These are phyloP conservation scores for Dipodomys spectabilis DNA, from an alignment of 2,113 vertebrate species.

Conservation along the genomic window DNA sequence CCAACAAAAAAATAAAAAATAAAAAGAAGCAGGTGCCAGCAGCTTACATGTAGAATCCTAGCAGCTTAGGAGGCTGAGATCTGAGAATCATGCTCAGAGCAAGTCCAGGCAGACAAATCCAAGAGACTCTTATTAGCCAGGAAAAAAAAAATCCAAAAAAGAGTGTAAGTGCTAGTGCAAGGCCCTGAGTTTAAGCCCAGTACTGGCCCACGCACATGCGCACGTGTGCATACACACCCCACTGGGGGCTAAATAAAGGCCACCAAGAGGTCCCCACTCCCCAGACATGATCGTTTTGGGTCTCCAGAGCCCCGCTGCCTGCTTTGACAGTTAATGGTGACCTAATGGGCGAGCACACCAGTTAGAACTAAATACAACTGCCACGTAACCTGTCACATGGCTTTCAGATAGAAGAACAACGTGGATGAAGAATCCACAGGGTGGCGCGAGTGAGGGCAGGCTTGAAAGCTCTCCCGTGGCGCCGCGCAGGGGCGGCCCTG, in stretches of 20 bases:
- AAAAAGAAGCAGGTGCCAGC: too few relatives aligned
- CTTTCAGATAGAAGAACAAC: neutral
- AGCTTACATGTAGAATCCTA: too few relatives aligned
- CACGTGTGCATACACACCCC: neutral
- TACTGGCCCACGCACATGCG: neutral
- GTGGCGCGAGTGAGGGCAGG: neutral
- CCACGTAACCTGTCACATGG: rapidly evolving
- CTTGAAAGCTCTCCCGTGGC: too few relatives aligned
- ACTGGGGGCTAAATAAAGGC: neutral
- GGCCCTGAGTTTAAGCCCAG: too few relatives aligned
- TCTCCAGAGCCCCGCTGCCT: neutral
- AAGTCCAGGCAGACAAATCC: too few relatives aligned
- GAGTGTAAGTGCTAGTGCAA: too few relatives aligned
- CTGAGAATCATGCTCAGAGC: too few relatives aligned
- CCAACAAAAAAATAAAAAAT: too few relatives aligned
- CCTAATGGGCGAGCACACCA: neutral
- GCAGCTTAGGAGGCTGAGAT: too few relatives aligned
- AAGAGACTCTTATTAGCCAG: too few relatives aligned
- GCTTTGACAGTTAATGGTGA: neutral
- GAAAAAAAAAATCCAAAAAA: too few relatives aligned
- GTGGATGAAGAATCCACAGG: rapidly evolving
- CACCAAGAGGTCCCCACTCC: neutral
- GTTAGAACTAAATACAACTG: too few relatives aligned
- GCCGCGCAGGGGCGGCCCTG: rapidly evolving
- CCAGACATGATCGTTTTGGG: neutral